Base-by-base conservation (phyloP, 2,888 invertebrate genomes). In the Hyposoter didymator region DNA sequence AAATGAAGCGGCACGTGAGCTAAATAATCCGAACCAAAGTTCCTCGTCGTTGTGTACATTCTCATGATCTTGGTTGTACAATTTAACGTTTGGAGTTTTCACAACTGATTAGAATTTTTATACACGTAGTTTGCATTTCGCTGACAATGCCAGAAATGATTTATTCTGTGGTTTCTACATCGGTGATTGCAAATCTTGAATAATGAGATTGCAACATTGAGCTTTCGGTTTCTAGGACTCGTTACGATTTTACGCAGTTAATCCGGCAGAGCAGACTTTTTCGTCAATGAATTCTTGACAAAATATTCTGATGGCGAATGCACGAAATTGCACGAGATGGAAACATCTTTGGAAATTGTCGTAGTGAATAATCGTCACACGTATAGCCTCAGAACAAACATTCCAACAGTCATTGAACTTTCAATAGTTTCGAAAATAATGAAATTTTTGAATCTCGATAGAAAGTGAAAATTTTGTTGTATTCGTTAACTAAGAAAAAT, bases 101-200 rank as follows among this genome's bases (percentile, higher is more conserved):
- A 32, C 19, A 35, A 22, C 19, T 4, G 32, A 49, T 64, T 64
- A 14, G 0, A 47, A 47, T 47, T 64, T 64, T 52, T 67, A 8
- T 39, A 52, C 66, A 49, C 39, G 14, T 22, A 47, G 70, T 62
- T 47, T 59, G 55, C 32, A 78, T 69, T 67, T 55, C 55, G 52
- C 55, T 12, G 12, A 12, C 10, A 55, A 22, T 22, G 22, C 4
- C 4, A 22, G 1, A 55, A 22, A 4, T 4, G 3, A 10, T 52
- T 52, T 19, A 19, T 12, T 55, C 22, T 7, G 22, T 22, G 55
- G 22, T 55, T 35, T 22, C 10, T 19, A n/a, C 49, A 52, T 52
- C 52, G n/a, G 17, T 49, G 4, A n/a, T 55, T 1, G 22, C 7
- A 55, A 22, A 10, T 22, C 10, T 4, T 10, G 12, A 55, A 22